Evolutionary conservation across 2,113 vertebrate species (phyloP).

Genomic region (Nibea coibor): DNA sequence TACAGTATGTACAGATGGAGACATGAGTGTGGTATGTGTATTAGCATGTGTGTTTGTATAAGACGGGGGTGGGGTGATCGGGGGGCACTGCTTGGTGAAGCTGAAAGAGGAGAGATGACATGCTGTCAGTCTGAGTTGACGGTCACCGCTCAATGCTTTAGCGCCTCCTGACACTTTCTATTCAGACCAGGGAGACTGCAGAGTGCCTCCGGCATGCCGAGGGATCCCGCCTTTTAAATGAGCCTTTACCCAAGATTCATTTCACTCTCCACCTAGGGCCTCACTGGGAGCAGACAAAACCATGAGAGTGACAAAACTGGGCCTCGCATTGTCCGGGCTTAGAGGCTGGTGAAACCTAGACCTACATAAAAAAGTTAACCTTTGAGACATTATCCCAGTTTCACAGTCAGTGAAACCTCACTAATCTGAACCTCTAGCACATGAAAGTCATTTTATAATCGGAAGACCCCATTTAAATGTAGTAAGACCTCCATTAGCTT

Average conservation of each 20-base stretch:
- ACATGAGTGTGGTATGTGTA: constrained; percentile 31
- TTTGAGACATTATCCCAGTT: constrained; percentile 62
- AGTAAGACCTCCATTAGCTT: constrained; percentile 53
- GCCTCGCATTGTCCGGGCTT: constrained; percentile 45
- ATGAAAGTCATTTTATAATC: constrained; percentile 60
- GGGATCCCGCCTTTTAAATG: constrained; percentile 75
- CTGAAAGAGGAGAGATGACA: constrained; percentile 80
- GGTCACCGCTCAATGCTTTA: constrained; percentile 74
- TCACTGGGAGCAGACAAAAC: constrained; percentile 64
- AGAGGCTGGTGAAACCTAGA: constrained; percentile 54
- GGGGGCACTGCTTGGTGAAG: constrained; percentile 73
- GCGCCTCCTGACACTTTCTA: constrained; percentile 76
- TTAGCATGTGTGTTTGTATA: constrained; percentile 41
- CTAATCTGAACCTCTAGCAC: constrained; percentile 51
- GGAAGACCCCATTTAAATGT: constrained; percentile 30
- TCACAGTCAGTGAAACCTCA: constrained; percentile 39
- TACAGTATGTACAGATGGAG: constrained; percentile 58
- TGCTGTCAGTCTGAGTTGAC: constrained; percentile 80
- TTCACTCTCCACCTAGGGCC: constrained; percentile 67
- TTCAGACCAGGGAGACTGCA: constrained; percentile 59
- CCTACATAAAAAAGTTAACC: constrained; percentile 55
- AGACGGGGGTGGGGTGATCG: background rate
- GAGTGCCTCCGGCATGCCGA: constrained; percentile 66
- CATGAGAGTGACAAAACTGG: constrained; percentile 61
- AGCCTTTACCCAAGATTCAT: constrained; percentile 78